phyloP scores from a whole-genome alignment of 2,113 vertebrate species.

The Sinocyclocheilus rhinocerous region DNA sequence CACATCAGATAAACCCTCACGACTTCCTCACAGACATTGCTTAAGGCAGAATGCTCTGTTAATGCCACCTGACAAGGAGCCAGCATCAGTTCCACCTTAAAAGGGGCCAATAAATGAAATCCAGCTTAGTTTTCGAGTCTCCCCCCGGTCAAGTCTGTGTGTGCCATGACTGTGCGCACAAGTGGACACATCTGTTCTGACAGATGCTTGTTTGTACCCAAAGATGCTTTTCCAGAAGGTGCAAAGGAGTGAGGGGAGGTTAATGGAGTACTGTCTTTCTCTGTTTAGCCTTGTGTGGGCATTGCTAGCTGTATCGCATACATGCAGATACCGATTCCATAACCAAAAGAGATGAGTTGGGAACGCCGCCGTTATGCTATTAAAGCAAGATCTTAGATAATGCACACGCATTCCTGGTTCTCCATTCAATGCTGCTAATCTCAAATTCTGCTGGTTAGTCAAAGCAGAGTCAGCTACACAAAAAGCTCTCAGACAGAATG shows the following conservation, averaged over 20 bases:
- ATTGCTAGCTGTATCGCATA: slow-evolving; percentile 15
- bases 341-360: neutral
- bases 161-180: neutral
- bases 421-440: slow-evolving; percentile 23
- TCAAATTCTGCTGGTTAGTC: slow-evolving; percentile 42
- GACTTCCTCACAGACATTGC: slow-evolving; percentile 22
- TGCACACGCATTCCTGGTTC: neutral
- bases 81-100: slow-evolving; percentile 34
- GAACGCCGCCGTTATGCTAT: neutral
- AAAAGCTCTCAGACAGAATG: slow-evolving; percentile 26
- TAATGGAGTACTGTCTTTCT: neutral
- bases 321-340: neutral
- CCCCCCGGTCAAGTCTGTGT: slow-evolving; percentile 19
- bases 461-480: slow-evolving; percentile 5
- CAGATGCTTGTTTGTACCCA: slow-evolving; percentile 40
- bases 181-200: too few relatives aligned
- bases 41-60: slow-evolving; percentile 29
- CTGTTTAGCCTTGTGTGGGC: neutral
- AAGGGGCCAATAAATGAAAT: slow-evolving; percentile 41
- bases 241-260: neutral
- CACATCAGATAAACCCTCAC: slow-evolving; percentile 34
- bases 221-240: slow-evolving; percentile 32
- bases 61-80: neutral
- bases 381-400: slow-evolving; percentile 26
- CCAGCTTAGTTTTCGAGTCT: slow-evolving; percentile 21